phyloP scores from a whole-genome alignment of 1,140 invertebrate species.

The Daktulosphaira vitifoliae region DNA sequence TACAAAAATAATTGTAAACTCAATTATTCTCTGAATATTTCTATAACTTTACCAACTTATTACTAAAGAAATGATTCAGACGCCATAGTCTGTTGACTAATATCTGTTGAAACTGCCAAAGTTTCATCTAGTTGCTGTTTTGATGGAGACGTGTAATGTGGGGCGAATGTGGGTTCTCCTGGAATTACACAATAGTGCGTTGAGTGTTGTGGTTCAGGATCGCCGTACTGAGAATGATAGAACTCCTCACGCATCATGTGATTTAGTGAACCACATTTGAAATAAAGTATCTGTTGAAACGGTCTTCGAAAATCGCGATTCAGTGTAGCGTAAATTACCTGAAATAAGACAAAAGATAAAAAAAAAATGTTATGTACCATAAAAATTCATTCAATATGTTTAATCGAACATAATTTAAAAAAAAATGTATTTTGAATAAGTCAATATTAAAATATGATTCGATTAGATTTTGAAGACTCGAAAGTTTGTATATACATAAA shows the following conservation, averaged over 20 bases:
- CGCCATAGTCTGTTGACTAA: neutral
- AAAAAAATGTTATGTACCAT: too few species aligned
- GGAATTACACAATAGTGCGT: constrained; percentile 30
- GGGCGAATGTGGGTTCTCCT: neutral
- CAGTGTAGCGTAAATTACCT: constrained; percentile 29
- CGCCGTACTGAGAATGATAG: constrained; percentile 83
- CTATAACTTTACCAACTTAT: too few species aligned
- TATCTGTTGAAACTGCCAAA: neutral
- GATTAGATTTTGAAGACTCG: too few species aligned
- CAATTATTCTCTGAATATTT: too few species aligned
- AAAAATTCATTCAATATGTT: too few species aligned
- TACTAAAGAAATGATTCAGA: constrained; percentile 22
- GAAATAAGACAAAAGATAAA: neutral
- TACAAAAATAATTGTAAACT: too few species aligned
- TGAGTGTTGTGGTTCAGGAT: constrained; percentile 46
- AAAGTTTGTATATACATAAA: too few species aligned
- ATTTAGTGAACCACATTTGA: constrained; percentile 77
- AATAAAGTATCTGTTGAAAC: constrained; percentile 82
- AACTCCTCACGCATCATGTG: constrained; percentile 87
- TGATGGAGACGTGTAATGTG: neutral
- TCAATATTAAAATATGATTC: too few species aligned
- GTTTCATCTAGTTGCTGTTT: neutral
- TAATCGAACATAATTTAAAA: too few species aligned
- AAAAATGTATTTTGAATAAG: too few species aligned
- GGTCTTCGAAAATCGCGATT: constrained; percentile 74